phyloP scores from a whole-genome alignment of 1,140 invertebrate genomes.

The Stegodyphus dumicola region DNA sequence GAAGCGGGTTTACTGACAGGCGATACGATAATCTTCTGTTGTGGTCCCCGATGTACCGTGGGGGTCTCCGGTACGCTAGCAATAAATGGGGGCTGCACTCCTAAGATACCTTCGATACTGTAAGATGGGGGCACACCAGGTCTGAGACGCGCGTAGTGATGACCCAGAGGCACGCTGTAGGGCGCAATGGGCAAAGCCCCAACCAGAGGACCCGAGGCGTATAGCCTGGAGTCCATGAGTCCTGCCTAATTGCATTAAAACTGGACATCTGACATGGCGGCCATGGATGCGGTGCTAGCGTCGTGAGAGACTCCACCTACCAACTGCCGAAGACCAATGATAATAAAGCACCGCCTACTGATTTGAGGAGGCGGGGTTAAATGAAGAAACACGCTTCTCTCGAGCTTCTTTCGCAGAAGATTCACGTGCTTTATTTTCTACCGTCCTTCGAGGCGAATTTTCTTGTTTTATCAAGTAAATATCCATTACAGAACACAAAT shows the following conservation, averaged over 20 bases:
- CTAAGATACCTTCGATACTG: slow-evolving; percentile 51
- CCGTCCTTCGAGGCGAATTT: too few relatives aligned
- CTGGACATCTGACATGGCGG: slow-evolving; percentile 50
- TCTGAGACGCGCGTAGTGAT: slow-evolving; percentile 31
- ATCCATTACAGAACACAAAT: too few relatives aligned
- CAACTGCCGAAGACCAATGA: slow-evolving; percentile 5
- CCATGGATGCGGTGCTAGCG: slow-evolving; percentile 29
- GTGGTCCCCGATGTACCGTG: slow-evolving; percentile 23
- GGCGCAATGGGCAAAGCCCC: slow-evolving; percentile 43
- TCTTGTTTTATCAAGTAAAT: too few relatives aligned
- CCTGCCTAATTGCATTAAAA: slow-evolving; percentile 49
- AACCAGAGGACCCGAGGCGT: slow-evolving; percentile 36
- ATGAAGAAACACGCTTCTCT: slow-evolving; percentile 11
- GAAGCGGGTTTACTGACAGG: background rate
- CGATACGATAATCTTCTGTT: slow-evolving; percentile 10
- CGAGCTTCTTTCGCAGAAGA: slow-evolving; percentile 17
- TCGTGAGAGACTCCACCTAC: slow-evolving; percentile 12
- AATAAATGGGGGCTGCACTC: slow-evolving; percentile 42
- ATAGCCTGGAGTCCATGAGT: slow-evolving; percentile 48
- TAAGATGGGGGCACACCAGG: slow-evolving; percentile 30
- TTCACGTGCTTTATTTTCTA: slow-evolving; percentile 30
- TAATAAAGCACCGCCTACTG: background rate
- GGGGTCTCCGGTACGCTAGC: slow-evolving; percentile 39
- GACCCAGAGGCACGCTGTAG: slow-evolving; percentile 44
- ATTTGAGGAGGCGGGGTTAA: background rate